Evolutionary conservation across 2,888 invertebrate species (phyloP).

Genomic region (Gymnoscelis rufifasciata): DNA sequence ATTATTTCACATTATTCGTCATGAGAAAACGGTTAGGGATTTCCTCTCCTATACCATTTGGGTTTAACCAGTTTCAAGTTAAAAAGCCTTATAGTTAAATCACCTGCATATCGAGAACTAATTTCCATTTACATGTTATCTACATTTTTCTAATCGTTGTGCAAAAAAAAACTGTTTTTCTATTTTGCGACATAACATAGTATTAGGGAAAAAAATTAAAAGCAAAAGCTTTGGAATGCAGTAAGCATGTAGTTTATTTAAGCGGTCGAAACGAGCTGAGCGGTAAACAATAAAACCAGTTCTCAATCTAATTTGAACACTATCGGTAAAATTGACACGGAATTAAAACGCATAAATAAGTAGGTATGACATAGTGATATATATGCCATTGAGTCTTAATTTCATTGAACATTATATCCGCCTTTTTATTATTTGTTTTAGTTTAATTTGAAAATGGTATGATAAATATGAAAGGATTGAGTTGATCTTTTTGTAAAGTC

Average conservation of each 20-base stretch:
- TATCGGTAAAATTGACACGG: constrained; percentile 23
- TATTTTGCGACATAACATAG: no score
- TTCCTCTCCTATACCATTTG: no score
- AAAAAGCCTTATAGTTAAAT: no score
- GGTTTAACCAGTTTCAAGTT: no score
- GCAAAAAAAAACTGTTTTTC: no score
- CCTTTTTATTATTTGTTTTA: constrained; percentile 15
- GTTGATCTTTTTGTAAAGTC: no score
- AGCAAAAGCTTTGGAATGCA: constrained; percentile 35
- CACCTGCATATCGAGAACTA: no score
- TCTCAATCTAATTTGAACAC: constrained; percentile 9
- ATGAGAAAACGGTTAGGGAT: no score
- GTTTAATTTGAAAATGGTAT: no score
- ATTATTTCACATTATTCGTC: no score
- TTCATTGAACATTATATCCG: constrained; percentile 21
- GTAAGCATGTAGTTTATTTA: constrained; percentile 5
- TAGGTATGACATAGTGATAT: constrained; percentile 14
- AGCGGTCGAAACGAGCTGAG: constrained; percentile 3
- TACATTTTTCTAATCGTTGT: neutral
- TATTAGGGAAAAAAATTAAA: constrained; percentile 10
- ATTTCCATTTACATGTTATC: no score
- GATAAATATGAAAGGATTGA: no score
- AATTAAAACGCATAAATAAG: constrained; percentile 21
- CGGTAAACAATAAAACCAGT: constrained; percentile 22
- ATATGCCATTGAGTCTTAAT: constrained; percentile 25